These are phyloP conservation scores for Coturnix japonica DNA, from an alignment of 2,113 vertebrate species.

Conservation along the genomic window DNA sequence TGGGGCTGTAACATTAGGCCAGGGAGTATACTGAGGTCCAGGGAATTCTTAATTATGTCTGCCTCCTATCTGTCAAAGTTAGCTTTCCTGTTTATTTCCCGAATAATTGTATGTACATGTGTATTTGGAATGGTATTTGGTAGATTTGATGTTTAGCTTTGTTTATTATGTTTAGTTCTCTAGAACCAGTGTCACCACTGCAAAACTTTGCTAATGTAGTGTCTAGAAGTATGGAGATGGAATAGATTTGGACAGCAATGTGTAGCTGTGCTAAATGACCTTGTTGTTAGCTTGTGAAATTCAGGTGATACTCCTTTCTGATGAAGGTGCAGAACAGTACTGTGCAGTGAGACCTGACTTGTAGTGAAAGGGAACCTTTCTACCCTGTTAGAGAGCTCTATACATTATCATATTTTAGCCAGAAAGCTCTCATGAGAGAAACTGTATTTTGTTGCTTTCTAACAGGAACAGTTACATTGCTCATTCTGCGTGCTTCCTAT, in stretches of 20 bases:
- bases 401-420: background rate
- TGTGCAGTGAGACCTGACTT: background rate
- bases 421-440: background rate
- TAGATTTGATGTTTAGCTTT: background rate
- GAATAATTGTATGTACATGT: fast-evolving
- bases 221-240: background rate
- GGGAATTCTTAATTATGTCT: background rate
- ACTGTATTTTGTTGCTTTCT: background rate
- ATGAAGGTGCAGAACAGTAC: background rate
- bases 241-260: background rate
- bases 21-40: background rate
- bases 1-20: background rate
- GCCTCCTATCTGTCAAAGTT: background rate
- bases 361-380: background rate
- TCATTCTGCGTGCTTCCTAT: background rate
- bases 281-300: background rate
- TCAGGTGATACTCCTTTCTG: background rate
- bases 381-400: background rate
- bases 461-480: background rate
- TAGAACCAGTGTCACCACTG: background rate
- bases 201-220: background rate
- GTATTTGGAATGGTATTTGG: background rate
- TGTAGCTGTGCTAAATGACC: background rate
- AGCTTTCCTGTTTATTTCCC: background rate
- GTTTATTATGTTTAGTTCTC: background rate